A percentile compares a stretch with the other conserved stretches of the same genome.
Conservation (phyloP, 2,113 vertebrate species). For the Parus major region DNA sequence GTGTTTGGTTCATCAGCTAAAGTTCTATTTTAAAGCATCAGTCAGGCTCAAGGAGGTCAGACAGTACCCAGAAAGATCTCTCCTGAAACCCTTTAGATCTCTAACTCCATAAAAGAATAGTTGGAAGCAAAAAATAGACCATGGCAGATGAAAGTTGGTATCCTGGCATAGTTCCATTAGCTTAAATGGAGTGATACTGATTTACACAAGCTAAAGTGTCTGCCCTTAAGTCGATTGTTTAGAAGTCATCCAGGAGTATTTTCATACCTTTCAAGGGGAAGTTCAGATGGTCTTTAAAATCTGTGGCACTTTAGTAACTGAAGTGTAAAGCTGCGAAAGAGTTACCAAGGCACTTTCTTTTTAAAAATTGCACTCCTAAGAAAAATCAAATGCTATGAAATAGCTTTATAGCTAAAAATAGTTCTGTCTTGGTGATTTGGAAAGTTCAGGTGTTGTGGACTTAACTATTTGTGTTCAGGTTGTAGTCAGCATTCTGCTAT, state of each 20-base stretch:
- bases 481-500: not conserved
- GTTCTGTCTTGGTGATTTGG: not conserved
- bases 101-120: not conserved
- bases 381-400: slow-evolving; percentile 8
- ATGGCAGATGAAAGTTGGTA: not conserved
- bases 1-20: not conserved
- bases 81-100: not conserved
- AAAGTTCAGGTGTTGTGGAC: not conserved
- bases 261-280: slow-evolving; percentile 23
- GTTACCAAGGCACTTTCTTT: not conserved
- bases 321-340: slow-evolving; percentile 4
- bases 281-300: slow-evolving; percentile 14
- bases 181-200: not conserved
- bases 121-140: slow-evolving; percentile 6
- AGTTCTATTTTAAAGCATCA: not conserved
- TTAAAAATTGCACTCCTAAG: not conserved
- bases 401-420: slow-evolving; percentile 2
- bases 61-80: not conserved
- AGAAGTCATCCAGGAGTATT: slow-evolving; percentile 22
- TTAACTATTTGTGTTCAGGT: not conserved
- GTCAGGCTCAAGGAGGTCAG: not conserved
- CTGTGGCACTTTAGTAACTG: not conserved
- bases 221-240: not conserved
- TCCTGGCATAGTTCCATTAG: not conserved
- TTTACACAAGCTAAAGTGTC: slow-evolving; percentile 11